These are phyloP conservation scores for Brenthis ino DNA, from an alignment of 2,888 invertebrate genomes.

Conservation along the genomic window DNA sequence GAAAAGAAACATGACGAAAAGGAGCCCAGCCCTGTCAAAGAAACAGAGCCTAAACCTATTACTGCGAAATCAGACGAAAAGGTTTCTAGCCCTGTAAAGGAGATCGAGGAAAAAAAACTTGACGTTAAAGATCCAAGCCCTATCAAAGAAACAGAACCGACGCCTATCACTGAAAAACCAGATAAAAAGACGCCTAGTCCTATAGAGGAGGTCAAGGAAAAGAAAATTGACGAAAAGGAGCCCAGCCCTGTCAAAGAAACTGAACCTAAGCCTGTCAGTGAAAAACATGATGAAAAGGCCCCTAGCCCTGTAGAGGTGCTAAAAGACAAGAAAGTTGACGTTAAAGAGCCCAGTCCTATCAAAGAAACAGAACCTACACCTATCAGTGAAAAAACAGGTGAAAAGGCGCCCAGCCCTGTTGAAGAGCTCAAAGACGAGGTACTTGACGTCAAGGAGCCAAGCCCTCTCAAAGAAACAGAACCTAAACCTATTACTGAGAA, in stretches of 20 bases:
- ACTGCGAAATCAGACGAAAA: slow-evolving; percentile 1
- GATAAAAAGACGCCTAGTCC: slow-evolving; percentile 23
- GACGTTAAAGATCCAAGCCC: slow-evolving; percentile 31
- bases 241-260: no score
- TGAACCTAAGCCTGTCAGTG: not conserved
- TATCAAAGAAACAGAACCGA: slow-evolving; percentile 7
- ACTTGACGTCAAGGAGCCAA: not conserved
- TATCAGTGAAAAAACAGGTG: not conserved
- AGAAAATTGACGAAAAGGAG: no score
- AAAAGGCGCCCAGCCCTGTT: slow-evolving; percentile 2
- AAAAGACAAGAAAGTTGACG: slow-evolving; percentile 19
- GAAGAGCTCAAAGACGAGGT: not conserved
- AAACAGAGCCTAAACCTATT: not conserved
- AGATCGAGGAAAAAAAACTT: not conserved
- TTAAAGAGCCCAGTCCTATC: slow-evolving; percentile 23
- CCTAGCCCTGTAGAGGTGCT: slow-evolving; percentile 22
- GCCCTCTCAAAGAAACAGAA: not conserved
- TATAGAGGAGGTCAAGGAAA: no score
- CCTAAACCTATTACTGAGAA: not conserved
- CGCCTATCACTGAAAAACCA: slow-evolving; percentile 12
- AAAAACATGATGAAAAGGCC: slow-evolving; percentile 24
- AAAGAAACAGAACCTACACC: slow-evolving; percentile 8
- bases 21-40: no score
- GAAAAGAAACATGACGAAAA: no score
- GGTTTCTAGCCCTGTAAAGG: slow-evolving; percentile 6